These are phyloP conservation scores for Dolichomitus sp. DNA, from an alignment of 2,888 invertebrate species.

Conservation along the genomic window DNA sequence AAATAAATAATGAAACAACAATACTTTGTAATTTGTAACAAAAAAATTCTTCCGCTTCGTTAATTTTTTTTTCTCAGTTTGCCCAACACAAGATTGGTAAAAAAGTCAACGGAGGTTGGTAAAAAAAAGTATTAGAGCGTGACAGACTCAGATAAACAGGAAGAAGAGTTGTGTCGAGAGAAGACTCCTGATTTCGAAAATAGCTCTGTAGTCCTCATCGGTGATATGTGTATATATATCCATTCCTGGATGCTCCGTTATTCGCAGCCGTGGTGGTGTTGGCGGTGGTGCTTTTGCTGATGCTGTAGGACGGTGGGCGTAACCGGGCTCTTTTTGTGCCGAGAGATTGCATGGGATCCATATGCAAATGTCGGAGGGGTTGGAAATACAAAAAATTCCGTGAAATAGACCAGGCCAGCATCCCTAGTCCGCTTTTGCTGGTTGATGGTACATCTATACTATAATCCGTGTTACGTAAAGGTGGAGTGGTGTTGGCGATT, in stretches of 20 bases:
- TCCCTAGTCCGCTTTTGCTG: constrained; percentile 30
- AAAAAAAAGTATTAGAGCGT: neutral
- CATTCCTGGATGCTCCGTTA: constrained; percentile 27
- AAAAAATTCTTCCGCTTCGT: too few species aligned
- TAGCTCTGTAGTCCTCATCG: constrained; percentile 12
- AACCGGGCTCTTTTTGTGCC: constrained; percentile 37
- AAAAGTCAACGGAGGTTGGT: too few species aligned
- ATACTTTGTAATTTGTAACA: too few species aligned
- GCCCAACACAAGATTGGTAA: neutral
- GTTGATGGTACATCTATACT: constrained; percentile 20
- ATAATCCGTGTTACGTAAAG: neutral
- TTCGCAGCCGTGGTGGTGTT: constrained; percentile 9
- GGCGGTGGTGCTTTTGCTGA: constrained; percentile 26
- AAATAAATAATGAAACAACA: too few species aligned
- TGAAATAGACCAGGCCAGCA: constrained; percentile 51
- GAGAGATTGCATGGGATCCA: constrained; percentile 61
- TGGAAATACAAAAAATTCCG: constrained; percentile 42
- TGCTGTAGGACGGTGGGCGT: constrained; percentile 37
- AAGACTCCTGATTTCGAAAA: constrained; percentile 35
- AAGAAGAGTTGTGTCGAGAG: neutral
- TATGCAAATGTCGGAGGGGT: constrained; percentile 63
- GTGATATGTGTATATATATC: constrained; percentile 1
- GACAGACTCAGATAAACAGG: constrained; percentile 13
- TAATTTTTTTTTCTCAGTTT: too few species aligned
- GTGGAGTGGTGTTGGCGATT: constrained; percentile 9